Conservation (phyloP, 1,140 invertebrate genomes). For the Brachionus asplanchnoidis region DNA sequence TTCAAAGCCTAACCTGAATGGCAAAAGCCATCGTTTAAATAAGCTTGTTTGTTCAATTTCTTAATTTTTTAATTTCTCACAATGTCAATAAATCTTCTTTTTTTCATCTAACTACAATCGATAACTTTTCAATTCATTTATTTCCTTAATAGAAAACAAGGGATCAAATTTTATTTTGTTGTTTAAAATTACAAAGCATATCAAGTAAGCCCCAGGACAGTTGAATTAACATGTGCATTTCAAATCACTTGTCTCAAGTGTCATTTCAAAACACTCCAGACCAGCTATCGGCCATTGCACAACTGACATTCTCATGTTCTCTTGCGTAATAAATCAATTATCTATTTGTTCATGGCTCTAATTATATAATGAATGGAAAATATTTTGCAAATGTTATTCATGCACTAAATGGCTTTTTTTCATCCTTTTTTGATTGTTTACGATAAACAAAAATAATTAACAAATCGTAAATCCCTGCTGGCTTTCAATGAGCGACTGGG, state of each 20-base stretch:
- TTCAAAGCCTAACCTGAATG: too few relatives aligned
- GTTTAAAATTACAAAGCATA: not conserved
- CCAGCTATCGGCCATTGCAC: not conserved
- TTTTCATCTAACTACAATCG: too few relatives aligned
- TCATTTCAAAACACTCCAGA: not conserved
- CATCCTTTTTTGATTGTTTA: not conserved
- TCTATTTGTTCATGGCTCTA: not conserved
- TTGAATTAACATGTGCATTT: not conserved
- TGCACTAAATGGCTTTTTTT: not conserved
- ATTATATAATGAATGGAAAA: not conserved
- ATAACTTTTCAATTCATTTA: too few relatives aligned
- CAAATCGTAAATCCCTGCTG: not conserved
- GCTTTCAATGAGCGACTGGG: not conserved
- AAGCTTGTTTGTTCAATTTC: too few relatives aligned
- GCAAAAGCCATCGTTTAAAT: too few relatives aligned
- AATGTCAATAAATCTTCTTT: too few relatives aligned
- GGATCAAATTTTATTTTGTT: not conserved
- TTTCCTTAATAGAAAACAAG: too few relatives aligned
- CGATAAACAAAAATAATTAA: not conserved
- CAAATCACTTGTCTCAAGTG: not conserved
- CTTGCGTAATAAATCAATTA: not conserved
- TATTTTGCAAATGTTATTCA: not conserved
- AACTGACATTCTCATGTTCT: not conserved
- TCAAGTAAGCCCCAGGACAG: not conserved
- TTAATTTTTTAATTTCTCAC: too few relatives aligned